These are phyloP conservation scores for Pelecanus crispus DNA, from an alignment of 2,113 vertebrate genomes.

Conservation along the genomic window DNA sequence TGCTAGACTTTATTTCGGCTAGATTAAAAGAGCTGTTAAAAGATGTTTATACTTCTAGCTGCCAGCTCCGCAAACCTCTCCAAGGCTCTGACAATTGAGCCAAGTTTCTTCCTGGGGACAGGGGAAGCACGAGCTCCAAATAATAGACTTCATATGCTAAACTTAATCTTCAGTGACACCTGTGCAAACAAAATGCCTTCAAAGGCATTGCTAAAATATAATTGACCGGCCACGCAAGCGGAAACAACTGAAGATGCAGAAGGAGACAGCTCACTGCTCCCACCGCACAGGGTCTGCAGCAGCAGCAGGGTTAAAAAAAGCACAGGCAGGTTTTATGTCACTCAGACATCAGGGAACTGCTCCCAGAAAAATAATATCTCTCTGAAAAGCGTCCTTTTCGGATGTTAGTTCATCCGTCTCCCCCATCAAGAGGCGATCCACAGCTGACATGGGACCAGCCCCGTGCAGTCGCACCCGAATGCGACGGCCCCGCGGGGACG, in stretches of 20 bases:
- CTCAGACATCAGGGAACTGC: rapidly evolving
- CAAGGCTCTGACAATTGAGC: slow-evolving; percentile 20
- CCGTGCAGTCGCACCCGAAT: rapidly evolving
- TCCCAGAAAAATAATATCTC: not conserved
- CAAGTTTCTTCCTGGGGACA: slow-evolving; percentile 6
- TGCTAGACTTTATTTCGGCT: not conserved
- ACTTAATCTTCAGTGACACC: slow-evolving; percentile 20
- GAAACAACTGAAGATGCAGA: not conserved
- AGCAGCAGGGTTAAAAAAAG: not conserved
- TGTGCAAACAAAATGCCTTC: not conserved
- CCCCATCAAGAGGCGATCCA: not conserved
- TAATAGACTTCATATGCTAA: slow-evolving; percentile 3
- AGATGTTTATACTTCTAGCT: slow-evolving; percentile 19
- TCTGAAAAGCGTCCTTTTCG: not conserved
- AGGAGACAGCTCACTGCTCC: not conserved
- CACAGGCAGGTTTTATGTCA: not conserved
- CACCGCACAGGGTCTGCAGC: rapidly evolving
- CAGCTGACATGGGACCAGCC: rapidly evolving
- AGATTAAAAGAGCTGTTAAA: slow-evolving; percentile 8
- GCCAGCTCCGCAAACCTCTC: slow-evolving; percentile 34
- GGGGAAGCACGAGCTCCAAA: not conserved
- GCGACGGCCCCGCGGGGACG: rapidly evolving
- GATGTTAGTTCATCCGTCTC: not conserved
- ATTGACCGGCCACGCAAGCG: rapidly evolving
- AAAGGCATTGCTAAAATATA: not conserved